Evolutionary conservation across 2,797 vertebrate species (phyloP).

Genomic region (Limnodromus scolopaceus): DNA sequence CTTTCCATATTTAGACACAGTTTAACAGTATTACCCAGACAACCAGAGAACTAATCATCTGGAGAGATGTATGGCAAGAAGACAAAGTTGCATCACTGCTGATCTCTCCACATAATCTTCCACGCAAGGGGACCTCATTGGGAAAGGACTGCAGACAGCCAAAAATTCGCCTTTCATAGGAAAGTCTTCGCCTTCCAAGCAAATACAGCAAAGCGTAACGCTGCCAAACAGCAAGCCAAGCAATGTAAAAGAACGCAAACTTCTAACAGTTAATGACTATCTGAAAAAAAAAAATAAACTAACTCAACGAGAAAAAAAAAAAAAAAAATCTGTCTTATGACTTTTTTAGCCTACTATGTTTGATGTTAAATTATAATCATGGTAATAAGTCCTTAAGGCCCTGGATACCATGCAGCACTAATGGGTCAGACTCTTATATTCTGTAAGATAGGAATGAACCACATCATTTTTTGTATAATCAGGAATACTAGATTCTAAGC

Average conservation of each 20-base stretch:
- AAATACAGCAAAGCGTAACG: slow-evolving; percentile 10
- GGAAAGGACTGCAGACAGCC: slow-evolving; percentile 62
- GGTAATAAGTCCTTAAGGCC: not conserved
- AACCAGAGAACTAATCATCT: slow-evolving; percentile 44
- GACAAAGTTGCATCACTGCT: slow-evolving; percentile 50
- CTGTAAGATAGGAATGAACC: not conserved
- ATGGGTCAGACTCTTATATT: not conserved
- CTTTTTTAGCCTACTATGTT: not conserved
- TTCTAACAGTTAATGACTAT: slow-evolving; percentile 55
- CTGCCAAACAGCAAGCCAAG: slow-evolving; percentile 12
- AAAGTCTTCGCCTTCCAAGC: slow-evolving; percentile 60
- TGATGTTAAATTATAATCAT: not conserved
- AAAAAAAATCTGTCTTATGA: not conserved
- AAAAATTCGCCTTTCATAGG: slow-evolving; percentile 49
- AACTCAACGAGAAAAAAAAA: slow-evolving; percentile 33
- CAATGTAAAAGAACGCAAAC: slow-evolving; percentile 16
- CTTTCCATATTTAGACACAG: slow-evolving; percentile 50
- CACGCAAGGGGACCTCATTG: slow-evolving; percentile 59
- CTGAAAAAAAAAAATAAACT: slow-evolving; percentile 48
- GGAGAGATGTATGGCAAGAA: slow-evolving; percentile 51
- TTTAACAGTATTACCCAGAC: slow-evolving; percentile 50
- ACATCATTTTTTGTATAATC: not conserved
- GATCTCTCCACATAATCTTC: slow-evolving; percentile 27
- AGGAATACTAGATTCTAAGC: not conserved
- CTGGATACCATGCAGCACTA: not conserved